phyloP scores from a whole-genome alignment of 2,888 invertebrate species.

The Ischnura elegans region DNA sequence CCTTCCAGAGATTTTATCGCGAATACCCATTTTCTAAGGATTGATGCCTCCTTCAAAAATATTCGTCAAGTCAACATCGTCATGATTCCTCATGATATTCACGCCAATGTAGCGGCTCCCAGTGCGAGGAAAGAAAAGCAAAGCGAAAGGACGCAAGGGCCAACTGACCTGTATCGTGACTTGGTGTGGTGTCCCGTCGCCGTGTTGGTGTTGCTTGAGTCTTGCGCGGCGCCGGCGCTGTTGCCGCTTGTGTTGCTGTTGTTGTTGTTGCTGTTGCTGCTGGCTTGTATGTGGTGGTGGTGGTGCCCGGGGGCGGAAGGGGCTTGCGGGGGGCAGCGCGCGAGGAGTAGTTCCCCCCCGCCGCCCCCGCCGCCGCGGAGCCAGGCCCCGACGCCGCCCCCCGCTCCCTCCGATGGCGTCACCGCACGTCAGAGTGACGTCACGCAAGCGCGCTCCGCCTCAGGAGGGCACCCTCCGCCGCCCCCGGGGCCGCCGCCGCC shows the following conservation, averaged over 20 bases:
- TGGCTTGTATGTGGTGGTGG: not conserved
- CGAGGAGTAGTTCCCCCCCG: slow-evolving; percentile 57
- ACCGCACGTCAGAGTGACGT: slow-evolving; percentile 71
- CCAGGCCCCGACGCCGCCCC: not conserved
- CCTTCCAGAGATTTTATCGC: no score
- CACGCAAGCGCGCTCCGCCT: slow-evolving; percentile 70
- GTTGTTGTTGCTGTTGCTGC: not conserved
- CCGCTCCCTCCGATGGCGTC: slow-evolving; percentile 68
- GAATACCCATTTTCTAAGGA: no score
- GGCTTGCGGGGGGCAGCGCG: slow-evolving; percentile 48
- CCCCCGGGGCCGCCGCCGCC: not conserved
- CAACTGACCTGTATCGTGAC: slow-evolving; percentile 48
- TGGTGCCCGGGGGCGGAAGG: slow-evolving; percentile 51
- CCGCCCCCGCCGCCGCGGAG: slow-evolving; percentile 45
- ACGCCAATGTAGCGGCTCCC: not conserved
- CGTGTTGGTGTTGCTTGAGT: slow-evolving; percentile 46
- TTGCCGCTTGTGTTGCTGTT: not conserved
- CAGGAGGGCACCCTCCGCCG: slow-evolving; percentile 58
- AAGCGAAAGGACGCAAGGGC: not conserved
- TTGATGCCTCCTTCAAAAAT: not conserved
- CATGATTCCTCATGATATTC: not conserved
- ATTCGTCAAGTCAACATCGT: no score
- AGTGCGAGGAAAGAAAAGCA: not conserved
- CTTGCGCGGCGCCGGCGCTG: slow-evolving; percentile 42
- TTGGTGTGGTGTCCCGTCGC: slow-evolving; percentile 60